Evolutionary conservation across 2,888 invertebrate species (phyloP).

Genomic region (Cistogaster globosa): DNA sequence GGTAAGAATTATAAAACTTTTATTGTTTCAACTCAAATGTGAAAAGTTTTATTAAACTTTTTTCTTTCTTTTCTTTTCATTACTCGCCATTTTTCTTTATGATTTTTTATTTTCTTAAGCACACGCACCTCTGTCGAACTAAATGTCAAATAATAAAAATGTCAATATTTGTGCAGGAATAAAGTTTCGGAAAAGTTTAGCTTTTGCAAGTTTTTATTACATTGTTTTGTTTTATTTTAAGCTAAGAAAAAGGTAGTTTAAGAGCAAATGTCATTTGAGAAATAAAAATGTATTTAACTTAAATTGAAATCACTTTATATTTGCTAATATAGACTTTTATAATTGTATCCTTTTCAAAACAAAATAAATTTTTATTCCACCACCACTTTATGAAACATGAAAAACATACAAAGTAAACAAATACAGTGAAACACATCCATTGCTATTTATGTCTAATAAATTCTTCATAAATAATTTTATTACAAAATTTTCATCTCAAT

Average conservation of each 20-base stretch:
- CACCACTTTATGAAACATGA: not conserved
- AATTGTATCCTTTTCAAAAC: slow-evolving; percentile 48
- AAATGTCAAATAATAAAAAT: slow-evolving; percentile 59
- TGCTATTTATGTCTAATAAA: not conserved
- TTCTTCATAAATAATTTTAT: slow-evolving; percentile 47
- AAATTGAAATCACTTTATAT: slow-evolving; percentile 27
- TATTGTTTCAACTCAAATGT: slow-evolving; percentile 61
- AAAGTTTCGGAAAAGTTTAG: slow-evolving; percentile 13
- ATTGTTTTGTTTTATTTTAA: not conserved
- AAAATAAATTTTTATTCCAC: not conserved
- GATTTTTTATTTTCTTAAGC: not conserved
- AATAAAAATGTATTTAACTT: slow-evolving; percentile 14
- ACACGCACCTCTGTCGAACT: slow-evolving; percentile 45
- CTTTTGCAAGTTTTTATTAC: slow-evolving; percentile 1
- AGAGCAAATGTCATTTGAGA: slow-evolving; percentile 20
- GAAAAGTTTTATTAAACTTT: slow-evolving; percentile 63
- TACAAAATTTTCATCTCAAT: slow-evolving; percentile 53
- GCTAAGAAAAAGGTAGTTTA: slow-evolving; percentile 34
- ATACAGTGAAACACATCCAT: not conserved
- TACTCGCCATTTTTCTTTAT: slow-evolving; percentile 16
- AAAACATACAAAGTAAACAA: not conserved
- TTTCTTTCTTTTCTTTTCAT: slow-evolving; percentile 35
- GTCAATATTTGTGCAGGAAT: slow-evolving; percentile 34
- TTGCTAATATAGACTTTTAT: slow-evolving; percentile 39
- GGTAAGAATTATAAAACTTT: slow-evolving; percentile 71